Evolutionary conservation across 2,113 vertebrate species (phyloP).

Genomic region (Nibea albiflora): DNA sequence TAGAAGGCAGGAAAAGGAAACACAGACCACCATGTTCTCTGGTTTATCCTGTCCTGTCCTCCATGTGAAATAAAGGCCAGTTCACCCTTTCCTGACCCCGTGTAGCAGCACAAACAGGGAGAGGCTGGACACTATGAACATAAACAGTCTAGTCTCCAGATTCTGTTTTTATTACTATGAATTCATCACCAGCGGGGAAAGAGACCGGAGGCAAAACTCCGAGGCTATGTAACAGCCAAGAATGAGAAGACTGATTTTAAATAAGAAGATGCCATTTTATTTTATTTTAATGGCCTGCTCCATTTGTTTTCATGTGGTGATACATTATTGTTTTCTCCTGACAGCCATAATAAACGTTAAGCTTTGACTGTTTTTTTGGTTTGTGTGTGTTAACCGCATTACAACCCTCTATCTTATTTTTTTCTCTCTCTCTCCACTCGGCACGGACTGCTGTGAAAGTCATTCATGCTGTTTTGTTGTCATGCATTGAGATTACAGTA

Average conservation of each 20-base stretch:
- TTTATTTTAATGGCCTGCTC: not conserved
- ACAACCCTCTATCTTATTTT: not conserved
- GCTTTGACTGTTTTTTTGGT: no score
- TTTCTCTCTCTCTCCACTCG: not conserved
- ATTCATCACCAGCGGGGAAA: not conserved
- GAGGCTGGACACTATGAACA: constrained; percentile 28
- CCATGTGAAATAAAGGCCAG: constrained; percentile 55
- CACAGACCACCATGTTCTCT: constrained; percentile 70
- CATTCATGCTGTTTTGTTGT: constrained; percentile 47
- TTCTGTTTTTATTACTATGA: not conserved
- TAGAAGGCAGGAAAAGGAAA: constrained; percentile 61
- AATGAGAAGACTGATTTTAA: not conserved
- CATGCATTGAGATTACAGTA: constrained; percentile 48
- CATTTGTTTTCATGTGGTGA: not conserved
- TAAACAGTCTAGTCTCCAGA: constrained; percentile 44
- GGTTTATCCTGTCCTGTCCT: constrained; percentile 58
- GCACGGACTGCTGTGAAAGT: constrained; percentile 19
- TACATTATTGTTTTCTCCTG: not conserved
- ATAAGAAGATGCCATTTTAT: not conserved
- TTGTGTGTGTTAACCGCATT: constrained; percentile 12
- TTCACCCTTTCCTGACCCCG: constrained; percentile 65
- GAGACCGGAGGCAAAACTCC: not conserved
- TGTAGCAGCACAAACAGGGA: constrained; percentile 44
- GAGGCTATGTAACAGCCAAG: not conserved
- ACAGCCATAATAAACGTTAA: not conserved